Evolutionary conservation across 2,888 invertebrate genomes (phyloP), one percentile per base, ranked within the genome.

Genomic region (Temnothorax unifasciatus): DNA sequence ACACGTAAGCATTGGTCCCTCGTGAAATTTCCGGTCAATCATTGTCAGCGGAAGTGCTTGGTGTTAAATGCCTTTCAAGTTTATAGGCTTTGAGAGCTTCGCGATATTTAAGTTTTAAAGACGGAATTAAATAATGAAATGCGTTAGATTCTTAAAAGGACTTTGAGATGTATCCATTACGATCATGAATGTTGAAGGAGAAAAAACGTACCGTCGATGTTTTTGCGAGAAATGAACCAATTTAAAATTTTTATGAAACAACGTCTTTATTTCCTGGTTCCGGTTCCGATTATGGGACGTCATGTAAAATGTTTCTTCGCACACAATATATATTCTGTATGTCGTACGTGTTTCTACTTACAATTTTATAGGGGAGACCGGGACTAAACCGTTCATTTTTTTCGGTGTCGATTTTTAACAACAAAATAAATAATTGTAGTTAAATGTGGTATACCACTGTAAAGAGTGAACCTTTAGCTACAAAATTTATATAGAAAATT

Each of bases 11-110:
- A 15, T 21, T 21, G 34, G 64, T 47, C 15, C 44, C 21, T 41
- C 38, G 21, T 71, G 34, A 73, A 57, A 74, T 74, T 74, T 74
- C 59, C 57, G 21, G 15, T 71, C 15, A 21, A 38, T 71, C 18
- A 57, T 57, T 57, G 41, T 11, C 57, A 73, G 54, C 71, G 38
- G 57, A 73, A 25, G 6, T 57, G 21, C 13, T 64, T n/a, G 34
- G 1, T 21, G 34, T 15, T 50, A 15, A 38, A 38, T 38, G 21
- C 21, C 38, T 71, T 15, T 54, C 15, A 2, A 15, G 34, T 71
- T 54, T 52, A 2, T 29, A 18, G 15, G 4, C 21, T 54, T 21
- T 21, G 38, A 25, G 21, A 5, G 4, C 3, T 54, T 73, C 18
- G 9, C 38, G 15, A 25, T 4, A 63, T 21, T 21, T 73, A 41